phyloP scores from a whole-genome alignment of 2,113 vertebrate genomes.

The Phrynosoma platyrhinos region DNA sequence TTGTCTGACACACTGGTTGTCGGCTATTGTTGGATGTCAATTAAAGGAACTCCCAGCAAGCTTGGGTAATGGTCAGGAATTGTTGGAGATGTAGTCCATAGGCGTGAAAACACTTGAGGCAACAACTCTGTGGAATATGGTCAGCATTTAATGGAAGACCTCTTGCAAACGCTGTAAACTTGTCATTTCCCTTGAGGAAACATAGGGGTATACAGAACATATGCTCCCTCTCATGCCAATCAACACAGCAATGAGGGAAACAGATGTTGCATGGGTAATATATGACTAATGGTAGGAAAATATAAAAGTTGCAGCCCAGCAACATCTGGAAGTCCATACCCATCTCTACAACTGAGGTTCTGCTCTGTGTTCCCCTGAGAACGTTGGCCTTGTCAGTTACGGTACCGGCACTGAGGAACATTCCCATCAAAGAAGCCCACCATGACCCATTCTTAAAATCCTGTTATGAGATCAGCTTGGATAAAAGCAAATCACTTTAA shows the following conservation, averaged over 20 bases:
- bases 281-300: neutral
- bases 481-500: too few species aligned
- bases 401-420: neutral
- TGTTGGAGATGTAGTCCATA: neutral
- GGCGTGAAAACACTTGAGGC: too few species aligned
- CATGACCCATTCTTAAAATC: too few species aligned
- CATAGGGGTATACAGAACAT: neutral
- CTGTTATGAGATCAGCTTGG: too few species aligned
- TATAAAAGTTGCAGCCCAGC: neutral
- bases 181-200: neutral
- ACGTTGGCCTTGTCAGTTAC: neutral
- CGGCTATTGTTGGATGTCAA: neutral
- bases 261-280: neutral
- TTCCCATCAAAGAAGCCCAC: neutral
- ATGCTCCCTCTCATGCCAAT: neutral
- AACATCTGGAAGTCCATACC: too few species aligned
- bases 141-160: neutral
- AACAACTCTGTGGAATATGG: neutral
- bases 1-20: neutral
- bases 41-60: too few species aligned
- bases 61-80: too few species aligned
- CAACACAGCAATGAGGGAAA: neutral
- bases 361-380: neutral
- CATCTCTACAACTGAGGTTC: neutral
- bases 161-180: neutral